Evolutionary conservation across 1,140 invertebrate genomes (phyloP).

Genomic region (Teleogryllus occipitalis): DNA sequence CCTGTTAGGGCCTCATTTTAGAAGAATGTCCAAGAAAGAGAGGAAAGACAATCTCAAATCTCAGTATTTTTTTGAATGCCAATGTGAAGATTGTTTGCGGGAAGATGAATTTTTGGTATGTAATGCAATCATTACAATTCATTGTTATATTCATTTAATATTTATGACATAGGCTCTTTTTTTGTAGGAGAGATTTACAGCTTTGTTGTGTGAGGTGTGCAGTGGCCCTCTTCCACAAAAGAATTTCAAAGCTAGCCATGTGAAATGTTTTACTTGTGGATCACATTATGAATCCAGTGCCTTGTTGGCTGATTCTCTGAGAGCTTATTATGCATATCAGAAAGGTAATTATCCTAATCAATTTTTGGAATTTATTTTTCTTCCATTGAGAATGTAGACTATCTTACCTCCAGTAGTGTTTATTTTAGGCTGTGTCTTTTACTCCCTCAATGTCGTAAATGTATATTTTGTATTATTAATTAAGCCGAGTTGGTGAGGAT

Average conservation of each 20-base stretch:
- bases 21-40: slow-evolving; percentile 45
- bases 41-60: slow-evolving; percentile 48
- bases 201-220: slow-evolving; percentile 35
- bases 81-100: slow-evolving; percentile 50
- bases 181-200: slow-evolving; percentile 16
- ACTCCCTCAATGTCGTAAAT: too few relatives aligned
- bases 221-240: slow-evolving; percentile 28
- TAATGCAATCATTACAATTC: not conserved
- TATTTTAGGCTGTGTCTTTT: not conserved
- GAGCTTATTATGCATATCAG: slow-evolving; percentile 29
- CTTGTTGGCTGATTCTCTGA: slow-evolving; percentile 29
- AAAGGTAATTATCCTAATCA: slow-evolving; percentile 28
- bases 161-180: not conserved
- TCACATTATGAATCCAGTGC: slow-evolving; percentile 27
- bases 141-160: not conserved
- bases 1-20: slow-evolving; percentile 49
- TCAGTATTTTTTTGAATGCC: slow-evolving; percentile 65
- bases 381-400: not conserved
- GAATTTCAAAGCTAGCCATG: not conserved
- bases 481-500: too few relatives aligned
- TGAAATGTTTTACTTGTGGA: slow-evolving; percentile 31
- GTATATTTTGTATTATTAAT: too few relatives aligned
- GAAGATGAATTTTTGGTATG: slow-evolving; percentile 44
- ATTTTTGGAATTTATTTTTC: not conserved
- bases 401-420: not conserved